Conservation (phyloP, 64 coral and sea anemone genomes). For the Actinia tenebrosa region DNA sequence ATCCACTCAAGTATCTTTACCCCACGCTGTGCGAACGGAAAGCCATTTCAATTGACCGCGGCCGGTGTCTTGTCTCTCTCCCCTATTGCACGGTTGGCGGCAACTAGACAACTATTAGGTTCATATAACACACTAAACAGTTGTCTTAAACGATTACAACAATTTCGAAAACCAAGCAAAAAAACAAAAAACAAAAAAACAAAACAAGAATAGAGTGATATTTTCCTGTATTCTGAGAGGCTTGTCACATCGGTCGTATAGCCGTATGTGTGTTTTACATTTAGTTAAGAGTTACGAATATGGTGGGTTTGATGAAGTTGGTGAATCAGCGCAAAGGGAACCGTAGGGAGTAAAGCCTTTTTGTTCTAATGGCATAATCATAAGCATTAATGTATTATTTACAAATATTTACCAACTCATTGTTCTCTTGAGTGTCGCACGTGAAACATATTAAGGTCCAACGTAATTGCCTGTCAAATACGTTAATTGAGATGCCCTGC, state of each 20-base stretch:
- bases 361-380: neutral
- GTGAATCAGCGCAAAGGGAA: neutral
- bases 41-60: neutral
- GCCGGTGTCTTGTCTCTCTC: neutral
- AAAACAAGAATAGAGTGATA: neutral
- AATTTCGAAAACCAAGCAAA: neutral
- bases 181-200: no score
- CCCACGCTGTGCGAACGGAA: conserved; percentile 7
- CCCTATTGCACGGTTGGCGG: conserved; percentile 3
- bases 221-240: neutral
- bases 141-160: conserved; percentile 22
- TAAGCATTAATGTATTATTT: neutral
- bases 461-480: conserved; percentile 64
- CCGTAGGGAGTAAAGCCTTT: neutral
- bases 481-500: conserved; percentile 40
- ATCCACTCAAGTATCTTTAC: conserved; percentile 11
- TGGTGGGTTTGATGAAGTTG: neutral
- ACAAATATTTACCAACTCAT: conserved; percentile 55
- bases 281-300: neutral
- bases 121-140: conserved; percentile 23
- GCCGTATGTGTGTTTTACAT: neutral
- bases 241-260: no score
- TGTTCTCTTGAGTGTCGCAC: conserved; percentile 42
- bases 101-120: conserved; percentile 16
- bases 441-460: conserved; percentile 20